Evolutionary conservation across 2,797 vertebrate genomes (phyloP).

Genomic region (Anniella stebbinsi): DNA sequence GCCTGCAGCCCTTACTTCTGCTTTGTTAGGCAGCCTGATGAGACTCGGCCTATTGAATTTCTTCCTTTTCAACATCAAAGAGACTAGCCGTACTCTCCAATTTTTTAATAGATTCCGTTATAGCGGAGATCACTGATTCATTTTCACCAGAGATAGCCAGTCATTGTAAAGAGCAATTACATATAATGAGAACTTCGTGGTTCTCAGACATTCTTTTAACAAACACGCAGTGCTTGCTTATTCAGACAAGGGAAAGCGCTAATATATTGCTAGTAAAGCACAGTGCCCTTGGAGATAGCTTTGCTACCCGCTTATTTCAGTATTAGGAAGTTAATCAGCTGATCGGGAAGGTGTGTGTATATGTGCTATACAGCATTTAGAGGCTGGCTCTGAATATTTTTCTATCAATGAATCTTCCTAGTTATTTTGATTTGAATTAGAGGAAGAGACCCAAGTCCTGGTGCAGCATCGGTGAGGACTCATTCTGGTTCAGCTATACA

Average conservation of each 20-base stretch:
- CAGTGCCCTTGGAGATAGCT: slow-evolving; percentile 54
- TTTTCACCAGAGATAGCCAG: slow-evolving; percentile 71
- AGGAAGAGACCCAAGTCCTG: neutral
- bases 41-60: slow-evolving; percentile 78
- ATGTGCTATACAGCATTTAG: neutral
- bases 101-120: slow-evolving; percentile 80
- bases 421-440: neutral
- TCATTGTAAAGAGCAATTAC: slow-evolving; percentile 76
- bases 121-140: slow-evolving; percentile 70
- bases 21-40: slow-evolving; percentile 74
- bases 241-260: slow-evolving; percentile 62
- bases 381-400: slow-evolving; percentile 42
- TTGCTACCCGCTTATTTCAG: slow-evolving; percentile 54
- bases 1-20: slow-evolving; percentile 67
- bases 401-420: neutral
- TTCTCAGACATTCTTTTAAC: slow-evolving; percentile 73
- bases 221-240: slow-evolving; percentile 69
- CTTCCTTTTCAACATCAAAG: slow-evolving; percentile 75
- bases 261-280: slow-evolving; percentile 63
- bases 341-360: neutral
- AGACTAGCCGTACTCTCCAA: slow-evolving; percentile 71
- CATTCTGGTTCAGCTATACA: neutral
- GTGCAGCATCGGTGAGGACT: neutral
- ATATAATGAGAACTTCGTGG: slow-evolving; percentile 75
- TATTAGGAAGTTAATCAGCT: slow-evolving; percentile 45